A percentile compares a stretch with the other conserved stretches of the same genome.
phyloP scores from a whole-genome alignment of 2,797 vertebrate species.

The Alcedo quadribrachys region DNA sequence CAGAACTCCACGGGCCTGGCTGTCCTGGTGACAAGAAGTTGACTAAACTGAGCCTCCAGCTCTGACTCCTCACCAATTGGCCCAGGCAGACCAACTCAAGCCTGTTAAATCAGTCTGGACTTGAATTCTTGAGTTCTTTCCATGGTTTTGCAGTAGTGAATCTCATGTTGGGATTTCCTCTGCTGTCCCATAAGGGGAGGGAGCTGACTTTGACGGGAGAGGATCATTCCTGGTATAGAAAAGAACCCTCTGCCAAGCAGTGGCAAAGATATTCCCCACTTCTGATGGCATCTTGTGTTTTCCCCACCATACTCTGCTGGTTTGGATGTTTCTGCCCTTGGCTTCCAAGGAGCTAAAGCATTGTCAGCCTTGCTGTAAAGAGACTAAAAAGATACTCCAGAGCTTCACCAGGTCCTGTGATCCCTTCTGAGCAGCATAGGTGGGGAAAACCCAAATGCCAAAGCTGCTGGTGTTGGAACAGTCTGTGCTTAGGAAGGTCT shows the following conservation, averaged over 20 bases:
- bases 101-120: neutral
- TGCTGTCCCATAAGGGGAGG: neutral
- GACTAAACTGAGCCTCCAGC: neutral
- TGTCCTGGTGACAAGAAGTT: neutral
- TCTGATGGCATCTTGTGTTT: neutral
- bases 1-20: neutral
- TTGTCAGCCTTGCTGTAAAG: neutral
- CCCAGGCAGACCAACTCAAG: neutral
- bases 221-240: neutral
- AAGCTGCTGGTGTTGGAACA: neutral
- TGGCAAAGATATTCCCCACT: neutral
- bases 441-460: neutral
- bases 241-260: neutral
- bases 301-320: neutral
- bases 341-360: neutral
- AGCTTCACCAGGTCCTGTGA: neutral
- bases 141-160: neutral
- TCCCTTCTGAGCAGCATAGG: neutral
- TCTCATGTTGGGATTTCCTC: neutral
- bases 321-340: neutral
- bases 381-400: neutral
- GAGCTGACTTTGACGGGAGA: neutral
- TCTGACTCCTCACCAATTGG: neutral
- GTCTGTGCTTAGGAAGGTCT: neutral
- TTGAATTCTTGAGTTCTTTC: neutral